Evolutionary conservation across 2,888 invertebrate genomes (phyloP), one percentile per base, ranked within the genome.

Genomic region (Drosophila picticornis): DNA sequence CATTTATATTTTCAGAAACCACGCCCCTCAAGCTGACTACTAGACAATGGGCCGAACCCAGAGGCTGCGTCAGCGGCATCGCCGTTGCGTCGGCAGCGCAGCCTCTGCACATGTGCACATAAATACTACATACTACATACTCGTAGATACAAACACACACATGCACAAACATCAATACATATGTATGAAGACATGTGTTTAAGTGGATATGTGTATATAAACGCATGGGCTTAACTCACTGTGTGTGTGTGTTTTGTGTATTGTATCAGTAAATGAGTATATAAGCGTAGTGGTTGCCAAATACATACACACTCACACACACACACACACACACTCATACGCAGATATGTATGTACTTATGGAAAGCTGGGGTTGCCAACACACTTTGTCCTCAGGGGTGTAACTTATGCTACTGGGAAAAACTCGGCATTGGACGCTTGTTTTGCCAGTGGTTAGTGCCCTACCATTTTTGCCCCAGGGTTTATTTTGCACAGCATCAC

Each of bases 1-100:
- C 92, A 92, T 92, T 92, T 92, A 91, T 91, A 83, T 85, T 91
- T 91, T 88, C 84, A 83, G 80, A 92, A 90, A 92, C 93, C 92
- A 92, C 92, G 92, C 92, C 92, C 91, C 88, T 76, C 77, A 58
- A 85, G 82, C 85, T 84, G 83, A 81, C 84, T 90, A 78, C 85
- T 84, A 84, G 84, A 85, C 90, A 84, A 89, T 90, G 91, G 91
- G 91, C 83, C 79, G 90, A 83, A 75, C 91, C 88, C 88, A 87
- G 83, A 82, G 80, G 90, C 83, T 79, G 88, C 86, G 88, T 77
- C 89, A 86, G 77, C 83, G 74, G 84, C 75, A 73, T 76, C 65
- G 73, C 72, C 65, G 75, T 70, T 81, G 75, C 77, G 77, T 80
- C 71, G 83, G 68, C 80, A 82, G 80, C 80, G 72, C 87, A 88